Conservation (phyloP, 2,888 invertebrate species). For the Phyllotreta cruciferae region DNA sequence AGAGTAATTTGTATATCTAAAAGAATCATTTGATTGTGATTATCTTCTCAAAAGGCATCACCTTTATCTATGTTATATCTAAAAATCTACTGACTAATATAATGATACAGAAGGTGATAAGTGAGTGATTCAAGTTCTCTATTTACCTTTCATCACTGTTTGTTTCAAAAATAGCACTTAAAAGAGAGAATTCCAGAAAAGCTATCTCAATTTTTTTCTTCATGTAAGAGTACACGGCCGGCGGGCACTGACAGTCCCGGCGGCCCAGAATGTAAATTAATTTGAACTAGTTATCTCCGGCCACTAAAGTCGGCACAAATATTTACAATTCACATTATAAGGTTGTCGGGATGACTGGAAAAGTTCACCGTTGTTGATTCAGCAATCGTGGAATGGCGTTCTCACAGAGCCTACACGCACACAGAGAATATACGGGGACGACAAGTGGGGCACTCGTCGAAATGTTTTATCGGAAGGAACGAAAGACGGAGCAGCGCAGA, state of each 20-base stretch:
- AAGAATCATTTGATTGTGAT: too few relatives aligned
- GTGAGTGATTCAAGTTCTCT: neutral
- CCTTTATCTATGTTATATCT: too few relatives aligned
- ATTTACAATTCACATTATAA: constrained; percentile 43
- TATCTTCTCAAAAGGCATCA: too few relatives aligned
- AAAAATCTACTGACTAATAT: constrained; percentile 4
- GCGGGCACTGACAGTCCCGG: too few relatives aligned
- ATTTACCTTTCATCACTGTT: neutral
- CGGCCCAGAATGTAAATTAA: constrained; percentile 42
- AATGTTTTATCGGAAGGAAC: neutral
- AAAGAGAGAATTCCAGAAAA: neutral
- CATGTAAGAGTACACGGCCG: too few relatives aligned
- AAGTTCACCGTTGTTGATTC: constrained; percentile 34
- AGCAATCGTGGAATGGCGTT: constrained; percentile 12
- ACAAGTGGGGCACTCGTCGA: too few relatives aligned
- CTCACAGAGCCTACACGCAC: neutral
- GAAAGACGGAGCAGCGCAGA: neutral
- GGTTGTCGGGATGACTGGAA: constrained; percentile 34
- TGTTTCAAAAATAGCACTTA: neutral
- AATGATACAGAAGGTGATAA: neutral
- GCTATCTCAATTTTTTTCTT: neutral
- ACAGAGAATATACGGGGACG: neutral
- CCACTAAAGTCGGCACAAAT: constrained; percentile 41
- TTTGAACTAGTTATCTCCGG: constrained; percentile 38
- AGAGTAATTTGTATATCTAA: too few relatives aligned